A percentile compares a stretch with the other conserved stretches of the same genome.
These are phyloP conservation scores for Caerostris darwini DNA, from an alignment of 1,140 invertebrate species.

Conservation along the genomic window DNA sequence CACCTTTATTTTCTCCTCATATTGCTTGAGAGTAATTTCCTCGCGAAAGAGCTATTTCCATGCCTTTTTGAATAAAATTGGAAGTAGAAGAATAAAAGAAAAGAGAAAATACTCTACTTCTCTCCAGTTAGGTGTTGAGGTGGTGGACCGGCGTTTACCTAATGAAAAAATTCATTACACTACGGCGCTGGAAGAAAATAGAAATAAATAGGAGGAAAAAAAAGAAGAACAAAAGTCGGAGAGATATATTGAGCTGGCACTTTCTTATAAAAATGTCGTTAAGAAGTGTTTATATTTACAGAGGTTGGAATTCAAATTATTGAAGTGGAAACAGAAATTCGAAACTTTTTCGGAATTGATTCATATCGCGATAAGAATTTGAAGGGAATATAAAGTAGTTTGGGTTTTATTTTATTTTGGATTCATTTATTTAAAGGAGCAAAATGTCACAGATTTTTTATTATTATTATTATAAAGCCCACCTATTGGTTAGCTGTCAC, in stretches of 20 bases:
- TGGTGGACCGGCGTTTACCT: conserved; percentile 48
- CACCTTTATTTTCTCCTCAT: conserved; percentile 60
- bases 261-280: conserved; percentile 51
- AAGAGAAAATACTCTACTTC: background rate
- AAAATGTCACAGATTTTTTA: background rate
- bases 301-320: conserved; percentile 31
- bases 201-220: conserved; percentile 22
- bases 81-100: background rate
- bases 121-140: conserved; percentile 58
- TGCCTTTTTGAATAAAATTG: conserved; percentile 60
- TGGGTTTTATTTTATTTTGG: background rate
- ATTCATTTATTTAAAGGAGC: background rate
- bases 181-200: conserved; percentile 27
- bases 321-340: conserved; percentile 7
- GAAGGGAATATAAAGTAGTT: background rate
- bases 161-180: conserved; percentile 72
- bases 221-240: background rate
- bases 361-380: background rate
- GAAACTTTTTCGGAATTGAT: conserved; percentile 8
- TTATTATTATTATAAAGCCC: too few relatives aligned
- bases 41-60: conserved; percentile 45
- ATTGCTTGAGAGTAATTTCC: conserved; percentile 63
- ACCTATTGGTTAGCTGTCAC: too few relatives aligned
- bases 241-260: conserved; percentile 34
- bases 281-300: conserved; percentile 65